These are phyloP conservation scores for Ianthella basta DNA, from an alignment of 37 sponge, comb jelly and placozoan genomes.

Conservation along the genomic window DNA sequence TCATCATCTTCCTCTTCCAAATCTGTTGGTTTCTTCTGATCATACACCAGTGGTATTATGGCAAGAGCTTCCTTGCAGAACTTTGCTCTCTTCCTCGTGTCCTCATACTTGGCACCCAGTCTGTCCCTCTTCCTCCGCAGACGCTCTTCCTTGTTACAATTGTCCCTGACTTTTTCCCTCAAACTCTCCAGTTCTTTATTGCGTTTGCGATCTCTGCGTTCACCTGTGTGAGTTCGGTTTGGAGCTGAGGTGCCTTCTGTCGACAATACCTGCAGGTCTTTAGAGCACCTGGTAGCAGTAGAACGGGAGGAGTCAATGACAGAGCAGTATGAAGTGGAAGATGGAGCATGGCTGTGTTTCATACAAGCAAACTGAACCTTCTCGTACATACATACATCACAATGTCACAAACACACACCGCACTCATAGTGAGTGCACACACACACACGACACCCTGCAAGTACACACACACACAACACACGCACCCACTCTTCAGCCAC, in stretches of 20 bases:
- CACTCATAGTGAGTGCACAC: too few species aligned
- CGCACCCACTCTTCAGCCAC: too few species aligned
- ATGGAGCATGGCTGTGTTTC: too few species aligned
- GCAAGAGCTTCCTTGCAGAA: conserved; percentile 23
- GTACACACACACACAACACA: too few species aligned
- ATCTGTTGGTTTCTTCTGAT: neutral
- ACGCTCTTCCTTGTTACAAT: neutral
- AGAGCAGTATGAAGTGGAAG: too few species aligned
- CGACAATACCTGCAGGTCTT: conserved; percentile 2
- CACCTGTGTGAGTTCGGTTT: neutral
- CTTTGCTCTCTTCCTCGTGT: conserved; percentile 7
- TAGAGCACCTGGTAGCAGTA: conserved; percentile 1
- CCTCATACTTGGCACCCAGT: neutral
- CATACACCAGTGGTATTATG: neutral
- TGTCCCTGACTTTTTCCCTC: neutral
- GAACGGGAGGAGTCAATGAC: too few species aligned
- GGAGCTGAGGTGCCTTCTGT: neutral
- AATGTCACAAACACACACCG: too few species aligned
- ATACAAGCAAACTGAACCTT: too few species aligned
- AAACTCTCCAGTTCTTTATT: neutral
- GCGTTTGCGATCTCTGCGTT: neutral
- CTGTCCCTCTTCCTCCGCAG: conserved; percentile 19
- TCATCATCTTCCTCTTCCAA: conserved; percentile 7
- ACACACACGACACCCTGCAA: too few species aligned
- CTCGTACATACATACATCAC: too few species aligned